A percentile compares a stretch with the other conserved stretches of the same genome.
These are phyloP conservation scores for Muscidifurax raptorellus DNA, from an alignment of 1,140 invertebrate species.

Conservation along the genomic window DNA sequence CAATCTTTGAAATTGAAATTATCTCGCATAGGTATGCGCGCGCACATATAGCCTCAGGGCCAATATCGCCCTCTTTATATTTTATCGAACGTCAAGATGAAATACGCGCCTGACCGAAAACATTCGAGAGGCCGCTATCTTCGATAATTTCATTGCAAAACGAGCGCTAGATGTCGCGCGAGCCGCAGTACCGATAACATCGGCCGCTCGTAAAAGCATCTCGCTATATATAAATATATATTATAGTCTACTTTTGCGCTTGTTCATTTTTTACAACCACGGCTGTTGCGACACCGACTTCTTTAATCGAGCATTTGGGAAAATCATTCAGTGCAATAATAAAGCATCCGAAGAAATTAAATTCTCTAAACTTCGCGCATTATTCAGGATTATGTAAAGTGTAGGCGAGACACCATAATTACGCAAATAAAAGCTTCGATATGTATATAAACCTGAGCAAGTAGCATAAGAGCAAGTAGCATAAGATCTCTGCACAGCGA, in stretches of 20 bases:
- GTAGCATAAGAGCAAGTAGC: too few relatives aligned
- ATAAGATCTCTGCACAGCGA: too few relatives aligned
- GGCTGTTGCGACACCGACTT: too few relatives aligned
- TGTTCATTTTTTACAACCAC: too few relatives aligned
- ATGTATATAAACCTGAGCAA: too few relatives aligned
- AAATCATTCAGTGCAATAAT: too few relatives aligned
- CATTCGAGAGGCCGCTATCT: slow-evolving; percentile 12
- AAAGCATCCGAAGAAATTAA: too few relatives aligned
- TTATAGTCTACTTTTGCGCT: not conserved
- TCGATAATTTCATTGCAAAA: slow-evolving; percentile 49
- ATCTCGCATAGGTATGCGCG: not conserved
- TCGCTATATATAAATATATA: not conserved
- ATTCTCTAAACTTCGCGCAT: not conserved
- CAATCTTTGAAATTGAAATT: slow-evolving; percentile 47
- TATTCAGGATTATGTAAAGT: too few relatives aligned
- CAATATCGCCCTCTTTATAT: slow-evolving; percentile 33
- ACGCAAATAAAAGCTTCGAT: too few relatives aligned
- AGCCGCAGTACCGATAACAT: not conserved
- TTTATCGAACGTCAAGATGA: slow-evolving; percentile 45
- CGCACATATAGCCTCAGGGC: not conserved
- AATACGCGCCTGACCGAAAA: slow-evolving; percentile 44
- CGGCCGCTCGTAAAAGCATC: not conserved
- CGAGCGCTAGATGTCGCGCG: slow-evolving; percentile 8
- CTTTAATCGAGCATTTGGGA: too few relatives aligned
- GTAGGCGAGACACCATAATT: too few relatives aligned